Evolutionary conservation across 2,113 vertebrate genomes (phyloP), one percentile per base, ranked within the genome.

Genomic region (Salvelinus alpinus): DNA sequence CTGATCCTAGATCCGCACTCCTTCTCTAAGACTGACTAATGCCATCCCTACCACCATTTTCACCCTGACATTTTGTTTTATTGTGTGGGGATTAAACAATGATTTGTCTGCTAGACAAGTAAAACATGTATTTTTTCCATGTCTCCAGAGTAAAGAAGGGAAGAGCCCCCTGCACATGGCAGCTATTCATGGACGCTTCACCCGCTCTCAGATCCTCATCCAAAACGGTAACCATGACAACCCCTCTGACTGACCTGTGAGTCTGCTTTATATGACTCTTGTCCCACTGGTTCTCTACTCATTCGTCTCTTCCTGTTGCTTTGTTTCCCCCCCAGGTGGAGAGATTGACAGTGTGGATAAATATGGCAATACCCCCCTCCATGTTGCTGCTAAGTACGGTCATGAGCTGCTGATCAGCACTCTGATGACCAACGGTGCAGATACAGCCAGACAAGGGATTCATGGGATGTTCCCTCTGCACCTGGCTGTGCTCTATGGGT

Each of bases 91-190:
- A 44, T 12, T 44, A 44, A 44, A 12, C 8, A 9, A 44, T 44
- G 38, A 44, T 44, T 54, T 54, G 3, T 54, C 51, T 54, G 16
- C 4, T 4, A 54, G 51, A 54, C 51, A 18, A 54, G 51, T 54
- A 54, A 18, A 18, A 18, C 51, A 16, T 54, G 1, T 18, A 5
- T 18, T 14, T 16, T 16, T 54, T 70, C 73, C 12, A 29, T 1
- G 1, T 27, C 24, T 51, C 2, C 85, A 99, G 97, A 97, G 96
- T 88, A 98, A 96, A 94, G 96, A 97, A 93, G 97, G 97, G 88
- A 99, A 98, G 91, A 99, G 96, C 88, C 97, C 97, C 70, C 85
- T 99, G 93, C 97, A 99, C 91, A 98, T 99, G 97, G 96, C 97
- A 75, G 97, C 97, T 83, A 96, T 98, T 83, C 97, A 99, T 0